These are phyloP conservation scores for Brachyhypopomus gauderio DNA, from an alignment of 2,113 vertebrate genomes.

Conservation along the genomic window DNA sequence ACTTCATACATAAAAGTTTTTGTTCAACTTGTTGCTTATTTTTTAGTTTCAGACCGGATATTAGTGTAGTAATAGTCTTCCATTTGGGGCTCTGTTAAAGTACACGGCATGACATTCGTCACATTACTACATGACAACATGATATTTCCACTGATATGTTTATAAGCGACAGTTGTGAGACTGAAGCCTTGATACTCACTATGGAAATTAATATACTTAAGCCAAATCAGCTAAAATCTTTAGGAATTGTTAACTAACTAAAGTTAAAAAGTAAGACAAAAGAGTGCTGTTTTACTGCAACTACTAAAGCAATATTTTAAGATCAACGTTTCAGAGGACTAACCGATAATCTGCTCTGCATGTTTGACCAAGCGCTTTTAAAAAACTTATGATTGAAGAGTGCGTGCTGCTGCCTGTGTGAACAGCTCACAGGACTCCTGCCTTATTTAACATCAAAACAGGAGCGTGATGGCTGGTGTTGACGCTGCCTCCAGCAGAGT, in stretches of 20 bases:
- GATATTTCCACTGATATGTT: neutral
- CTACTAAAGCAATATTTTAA: slow-evolving; percentile 8
- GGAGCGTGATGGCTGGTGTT: slow-evolving; percentile 76
- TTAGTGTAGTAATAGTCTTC: too few relatives aligned
- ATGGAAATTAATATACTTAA: neutral
- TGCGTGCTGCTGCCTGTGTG: slow-evolving; percentile 64
- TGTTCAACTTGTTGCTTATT: too few relatives aligned
- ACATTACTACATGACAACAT: neutral
- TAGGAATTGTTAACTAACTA: neutral
- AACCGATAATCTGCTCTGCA: neutral
- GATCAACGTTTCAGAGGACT: neutral
- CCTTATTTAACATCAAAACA: slow-evolving; percentile 77
- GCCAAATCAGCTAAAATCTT: neutral
- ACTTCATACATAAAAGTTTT: too few relatives aligned
- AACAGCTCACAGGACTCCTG: slow-evolving; percentile 70
- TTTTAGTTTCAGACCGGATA: too few relatives aligned
- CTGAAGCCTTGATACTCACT: too few relatives aligned
- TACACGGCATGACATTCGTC: neutral
- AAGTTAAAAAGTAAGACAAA: neutral
- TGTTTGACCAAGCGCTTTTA: neutral
- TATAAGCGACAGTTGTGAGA: too few relatives aligned
- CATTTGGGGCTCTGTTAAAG: too few relatives aligned
- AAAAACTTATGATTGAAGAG: neutral
- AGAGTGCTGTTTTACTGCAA: neutral
- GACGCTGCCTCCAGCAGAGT: slow-evolving; percentile 79